Evolutionary conservation across 2,888 invertebrate genomes (phyloP).

Genomic region (Elegia similella): DNA sequence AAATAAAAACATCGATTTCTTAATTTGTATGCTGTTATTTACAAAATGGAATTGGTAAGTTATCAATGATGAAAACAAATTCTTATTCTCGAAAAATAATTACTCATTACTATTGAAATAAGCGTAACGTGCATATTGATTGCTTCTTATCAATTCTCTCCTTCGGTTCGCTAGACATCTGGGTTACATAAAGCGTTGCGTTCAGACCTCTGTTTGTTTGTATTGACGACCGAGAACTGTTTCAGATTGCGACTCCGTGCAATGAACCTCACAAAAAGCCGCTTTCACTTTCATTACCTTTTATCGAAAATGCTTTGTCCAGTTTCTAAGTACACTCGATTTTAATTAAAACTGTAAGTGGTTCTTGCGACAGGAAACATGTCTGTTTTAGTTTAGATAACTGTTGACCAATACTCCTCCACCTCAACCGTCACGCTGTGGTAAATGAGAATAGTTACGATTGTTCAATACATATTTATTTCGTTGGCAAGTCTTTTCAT

Average conservation of each 20-base stretch:
- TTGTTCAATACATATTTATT: conserved; percentile 29
- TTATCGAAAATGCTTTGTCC: conserved; percentile 29
- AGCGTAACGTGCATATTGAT: conserved; percentile 18
- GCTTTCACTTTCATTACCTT: conserved; percentile 65
- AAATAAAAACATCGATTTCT: conserved; percentile 13
- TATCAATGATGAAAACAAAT: not conserved
- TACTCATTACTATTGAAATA: conserved; percentile 10
- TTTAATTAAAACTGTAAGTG: conserved; percentile 19
- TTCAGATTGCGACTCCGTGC: conserved; percentile 42
- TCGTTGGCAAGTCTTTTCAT: conserved; percentile 50
- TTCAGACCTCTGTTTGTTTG: conserved; percentile 36
- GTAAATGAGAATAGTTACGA: conserved; percentile 18
- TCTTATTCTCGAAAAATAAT: not conserved
- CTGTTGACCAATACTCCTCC: conserved; percentile 8
- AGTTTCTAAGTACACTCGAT: conserved; percentile 20
- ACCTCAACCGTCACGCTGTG: conserved; percentile 8
- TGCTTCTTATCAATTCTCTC: conserved; percentile 27
- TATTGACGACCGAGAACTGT: conserved; percentile 29
- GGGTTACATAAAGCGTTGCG: conserved; percentile 45
- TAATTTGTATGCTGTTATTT: not conserved
- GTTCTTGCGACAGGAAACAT: conserved; percentile 16
- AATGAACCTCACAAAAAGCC: conserved; percentile 48
- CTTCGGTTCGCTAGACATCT: conserved; percentile 44
- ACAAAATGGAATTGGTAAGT: not conserved
- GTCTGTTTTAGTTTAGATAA: conserved; percentile 11